Evolutionary conservation across 92 coral and sea anemone species (phyloP), one percentile per base, ranked within the genome.

Genomic region (Plumapathes pennacea): DNA sequence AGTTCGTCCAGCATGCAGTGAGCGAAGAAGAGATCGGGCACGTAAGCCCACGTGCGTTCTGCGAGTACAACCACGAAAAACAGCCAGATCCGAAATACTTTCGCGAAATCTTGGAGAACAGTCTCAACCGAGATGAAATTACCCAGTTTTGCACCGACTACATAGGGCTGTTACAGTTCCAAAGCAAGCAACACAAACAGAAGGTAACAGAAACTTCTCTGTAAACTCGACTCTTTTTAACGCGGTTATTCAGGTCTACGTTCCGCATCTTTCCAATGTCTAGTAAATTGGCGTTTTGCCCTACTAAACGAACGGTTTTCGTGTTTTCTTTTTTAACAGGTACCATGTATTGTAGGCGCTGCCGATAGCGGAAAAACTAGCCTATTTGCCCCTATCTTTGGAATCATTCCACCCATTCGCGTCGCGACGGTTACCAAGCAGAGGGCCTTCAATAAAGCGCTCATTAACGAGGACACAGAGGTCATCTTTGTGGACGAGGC

Each of bases 401-500:
- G 33, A 27, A 22, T 54, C 10, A 17, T 54, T n/a, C 41, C 61
- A n/a, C 0, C 29, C 5, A 52, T 8, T 15, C 11, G 25, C 4
- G 41, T 58, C 20, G 65, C 65, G 12, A 37, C 21, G 50, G 46
- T 34, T 5, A 34, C 50, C 12, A 34, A 56, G 12, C 63, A 56
- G 26, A 38, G 48, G 24, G 42, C 45, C 10, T 57, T 57, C 32
- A 57, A 57, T 36, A 57, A 57, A 24, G 32, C 46, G 10, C 36
- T 57, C 46, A 24, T 57, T 17, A 38, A 21, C 15, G 39, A 19
- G 1, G 48, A 34, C 9, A 57, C 64, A 4, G 46, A 57, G 24
- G 48, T 57, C 3, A 57, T 57, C 7, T 57, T 57, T 18, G 36
- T 57, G n/a, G n/a, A 57, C 48, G 64, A 57, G 49, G 64, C 64